These are phyloP conservation scores for Trissolcus brochymenae DNA, from an alignment of 2,888 invertebrate species.

Conservation along the genomic window DNA sequence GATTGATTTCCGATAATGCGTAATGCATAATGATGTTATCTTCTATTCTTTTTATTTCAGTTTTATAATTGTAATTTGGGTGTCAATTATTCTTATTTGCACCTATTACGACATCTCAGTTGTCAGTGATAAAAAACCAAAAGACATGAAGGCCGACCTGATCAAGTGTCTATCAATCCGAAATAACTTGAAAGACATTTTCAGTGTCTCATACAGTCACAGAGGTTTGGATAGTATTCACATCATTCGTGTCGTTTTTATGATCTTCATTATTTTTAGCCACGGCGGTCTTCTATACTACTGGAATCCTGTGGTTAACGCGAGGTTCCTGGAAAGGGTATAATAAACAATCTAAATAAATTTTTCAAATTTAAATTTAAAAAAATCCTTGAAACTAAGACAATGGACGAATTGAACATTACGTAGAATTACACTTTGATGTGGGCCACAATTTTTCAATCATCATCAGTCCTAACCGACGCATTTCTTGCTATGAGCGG, in stretches of 20 bases:
- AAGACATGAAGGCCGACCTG: slow-evolving; percentile 45
- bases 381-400: not conserved
- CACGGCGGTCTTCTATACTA: slow-evolving; percentile 56
- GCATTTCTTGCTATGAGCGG: slow-evolving; percentile 65
- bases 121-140: not conserved
- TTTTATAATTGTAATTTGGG: not conserved
- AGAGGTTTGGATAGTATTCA: slow-evolving; percentile 67
- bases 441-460: slow-evolving; percentile 55
- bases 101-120: slow-evolving; percentile 20
- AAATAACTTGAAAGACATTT: slow-evolving; percentile 63
- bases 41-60: not conserved
- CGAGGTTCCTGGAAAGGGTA: slow-evolving; percentile 62
- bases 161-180: slow-evolving; percentile 66
- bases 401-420: not conserved
- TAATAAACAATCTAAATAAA: not conserved
- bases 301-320: slow-evolving; percentile 57
- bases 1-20: too few species aligned
- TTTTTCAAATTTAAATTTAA: not conserved
- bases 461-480: slow-evolving; percentile 63
- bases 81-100: slow-evolving; percentile 17
- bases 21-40: too few species aligned
- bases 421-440: slow-evolving; percentile 12
- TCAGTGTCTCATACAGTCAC: slow-evolving; percentile 58
- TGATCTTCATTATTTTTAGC: slow-evolving; percentile 60
- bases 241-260: slow-evolving; percentile 61